Percentiles rank a stretch among this genome's conserved stretches.
phyloP scores from a whole-genome alignment of 2,797 vertebrate genomes.

The Megaceryle alcyon region DNA sequence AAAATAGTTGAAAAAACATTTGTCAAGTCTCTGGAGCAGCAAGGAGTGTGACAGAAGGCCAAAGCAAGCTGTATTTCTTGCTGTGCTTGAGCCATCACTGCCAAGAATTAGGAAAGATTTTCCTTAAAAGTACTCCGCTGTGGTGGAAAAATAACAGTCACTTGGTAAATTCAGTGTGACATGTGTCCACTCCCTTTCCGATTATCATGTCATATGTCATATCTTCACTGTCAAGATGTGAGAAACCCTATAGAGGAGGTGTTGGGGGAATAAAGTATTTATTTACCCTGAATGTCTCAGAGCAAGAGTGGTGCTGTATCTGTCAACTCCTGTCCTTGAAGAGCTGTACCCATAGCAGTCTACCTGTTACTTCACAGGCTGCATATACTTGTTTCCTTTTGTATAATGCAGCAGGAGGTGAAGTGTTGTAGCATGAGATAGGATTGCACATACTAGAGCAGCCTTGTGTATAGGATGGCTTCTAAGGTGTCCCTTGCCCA shows the following conservation, averaged over 20 bases:
- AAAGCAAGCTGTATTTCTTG: background rate
- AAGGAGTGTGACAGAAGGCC: background rate
- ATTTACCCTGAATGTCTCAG: background rate
- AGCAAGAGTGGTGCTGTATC: background rate
- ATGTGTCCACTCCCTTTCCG: background rate
- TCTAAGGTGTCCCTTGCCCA: background rate
- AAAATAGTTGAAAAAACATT: background rate
- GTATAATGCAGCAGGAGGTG: background rate
- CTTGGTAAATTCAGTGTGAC: slow-evolving; percentile 24
- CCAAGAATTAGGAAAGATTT: background rate
- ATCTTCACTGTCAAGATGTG: background rate
- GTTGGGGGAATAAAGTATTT: background rate
- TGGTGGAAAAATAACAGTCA: background rate
- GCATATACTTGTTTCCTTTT: background rate
- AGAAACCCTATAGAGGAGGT: background rate
- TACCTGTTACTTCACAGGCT: background rate
- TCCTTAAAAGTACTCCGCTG: background rate
- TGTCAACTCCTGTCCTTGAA: background rate
- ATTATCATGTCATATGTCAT: slow-evolving; percentile 35
- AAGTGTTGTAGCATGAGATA: background rate
- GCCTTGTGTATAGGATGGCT: background rate
- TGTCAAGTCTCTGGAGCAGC: background rate
- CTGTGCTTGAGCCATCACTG: background rate
- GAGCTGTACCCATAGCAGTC: background rate
- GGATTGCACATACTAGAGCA: background rate